These are phyloP conservation scores for Goniozus legneri DNA, from an alignment of 1,140 invertebrate species.

Conservation along the genomic window DNA sequence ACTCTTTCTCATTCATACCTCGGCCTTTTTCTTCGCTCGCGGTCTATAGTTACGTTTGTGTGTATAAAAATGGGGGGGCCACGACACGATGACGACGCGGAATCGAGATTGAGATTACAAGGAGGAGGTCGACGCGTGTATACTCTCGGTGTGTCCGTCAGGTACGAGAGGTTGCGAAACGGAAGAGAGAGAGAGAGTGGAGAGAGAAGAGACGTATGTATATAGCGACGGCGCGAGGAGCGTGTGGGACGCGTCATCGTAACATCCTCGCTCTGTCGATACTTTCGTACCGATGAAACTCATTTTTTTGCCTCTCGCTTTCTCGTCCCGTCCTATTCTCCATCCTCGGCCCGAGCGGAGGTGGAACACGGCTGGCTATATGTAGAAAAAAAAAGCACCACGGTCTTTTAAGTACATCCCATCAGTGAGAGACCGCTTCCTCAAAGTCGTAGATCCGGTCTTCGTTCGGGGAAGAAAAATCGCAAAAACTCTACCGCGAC, in stretches of 20 bases:
- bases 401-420: too few species aligned
- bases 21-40: constrained; percentile 3
- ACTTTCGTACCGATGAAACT: constrained; percentile 7
- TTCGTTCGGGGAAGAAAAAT: too few species aligned
- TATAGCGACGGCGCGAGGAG: not conserved
- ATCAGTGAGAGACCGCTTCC: too few species aligned
- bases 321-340: not conserved
- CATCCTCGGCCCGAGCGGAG: not conserved
- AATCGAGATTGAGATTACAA: constrained; percentile 22
- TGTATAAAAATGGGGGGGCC: too few species aligned
- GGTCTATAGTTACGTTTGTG: too few species aligned
- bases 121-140: not conserved
- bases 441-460: too few species aligned
- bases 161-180: too few species aligned
- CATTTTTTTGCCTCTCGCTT: not conserved
- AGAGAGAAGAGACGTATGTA: constrained; percentile 3
- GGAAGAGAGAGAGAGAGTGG: constrained; percentile 3
- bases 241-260: constrained; percentile 23
- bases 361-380: not conserved
- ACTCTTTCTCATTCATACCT: constrained; percentile 22
- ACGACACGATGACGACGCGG: constrained; percentile 21
- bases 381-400: too few species aligned
- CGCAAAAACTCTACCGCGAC: too few species aligned
- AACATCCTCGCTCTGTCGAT: constrained; percentile 22
- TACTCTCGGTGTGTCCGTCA: too few species aligned